Evolutionary conservation across 2,797 vertebrate species (phyloP).

Genomic region (Tenualosa ilisha): DNA sequence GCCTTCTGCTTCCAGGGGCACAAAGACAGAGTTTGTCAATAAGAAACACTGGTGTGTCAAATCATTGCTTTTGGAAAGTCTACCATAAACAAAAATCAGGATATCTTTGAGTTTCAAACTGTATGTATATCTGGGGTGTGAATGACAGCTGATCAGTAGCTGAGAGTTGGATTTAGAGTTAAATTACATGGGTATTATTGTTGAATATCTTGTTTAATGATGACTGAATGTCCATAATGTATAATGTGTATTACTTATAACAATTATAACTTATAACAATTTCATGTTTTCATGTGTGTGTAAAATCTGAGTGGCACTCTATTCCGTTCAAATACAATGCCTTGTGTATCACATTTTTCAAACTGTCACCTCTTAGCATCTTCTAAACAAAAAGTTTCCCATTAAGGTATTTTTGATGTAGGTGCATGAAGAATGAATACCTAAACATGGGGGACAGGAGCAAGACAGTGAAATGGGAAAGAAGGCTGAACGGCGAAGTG

Average conservation of each 20-base stretch:
- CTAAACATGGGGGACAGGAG: background rate
- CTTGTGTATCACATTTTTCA: background rate
- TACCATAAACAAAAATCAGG: no score
- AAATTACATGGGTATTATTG: no score
- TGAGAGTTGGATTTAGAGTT: no score
- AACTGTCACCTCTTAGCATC: background rate
- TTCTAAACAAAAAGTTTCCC: background rate
- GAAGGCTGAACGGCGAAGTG: background rate
- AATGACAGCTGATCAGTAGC: background rate
- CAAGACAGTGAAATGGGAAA: constrained; percentile 18
- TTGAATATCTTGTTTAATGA: no score
- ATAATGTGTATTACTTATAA: no score
- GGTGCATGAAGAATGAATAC: background rate
- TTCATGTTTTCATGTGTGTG: no score
- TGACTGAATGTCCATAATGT: no score
- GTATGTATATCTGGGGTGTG: background rate
- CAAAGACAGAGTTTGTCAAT: background rate
- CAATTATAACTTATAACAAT: no score
- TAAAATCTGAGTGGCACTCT: no score
- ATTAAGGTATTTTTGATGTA: background rate
- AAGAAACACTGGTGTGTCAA: background rate
- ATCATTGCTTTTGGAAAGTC: background rate
- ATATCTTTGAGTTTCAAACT: background rate
- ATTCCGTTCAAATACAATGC: no score
- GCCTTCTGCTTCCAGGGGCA: background rate